A percentile compares a stretch with the other conserved stretches of the same genome.
These are phyloP conservation scores for Dipodomys stephensi DNA, from an alignment of 2,113 vertebrate genomes.

Conservation along the genomic window DNA sequence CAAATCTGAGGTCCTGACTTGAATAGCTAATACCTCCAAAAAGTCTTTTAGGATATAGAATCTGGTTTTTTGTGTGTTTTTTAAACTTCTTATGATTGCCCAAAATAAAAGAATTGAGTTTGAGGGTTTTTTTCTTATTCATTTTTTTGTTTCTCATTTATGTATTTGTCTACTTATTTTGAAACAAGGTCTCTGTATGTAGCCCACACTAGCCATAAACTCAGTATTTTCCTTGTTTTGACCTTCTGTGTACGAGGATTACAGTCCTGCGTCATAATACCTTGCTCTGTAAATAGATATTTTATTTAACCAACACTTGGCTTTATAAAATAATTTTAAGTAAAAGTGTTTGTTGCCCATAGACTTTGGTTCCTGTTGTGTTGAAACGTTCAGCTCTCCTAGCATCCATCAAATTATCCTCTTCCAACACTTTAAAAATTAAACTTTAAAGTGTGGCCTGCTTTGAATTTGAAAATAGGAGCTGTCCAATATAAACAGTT, in stretches of 20 bases:
- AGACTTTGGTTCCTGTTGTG: constrained; percentile 19
- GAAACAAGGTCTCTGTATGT: background rate
- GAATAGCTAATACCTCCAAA: too few relatives aligned
- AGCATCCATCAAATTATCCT: background rate
- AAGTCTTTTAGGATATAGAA: background rate
- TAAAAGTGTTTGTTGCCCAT: constrained; percentile 1
- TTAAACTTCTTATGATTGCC: background rate
- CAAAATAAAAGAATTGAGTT: background rate
- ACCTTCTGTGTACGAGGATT: background rate
- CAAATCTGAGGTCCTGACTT: too few relatives aligned
- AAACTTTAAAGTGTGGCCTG: background rate
- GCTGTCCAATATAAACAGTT: background rate
- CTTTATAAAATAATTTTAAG: background rate
- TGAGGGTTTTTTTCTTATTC: background rate
- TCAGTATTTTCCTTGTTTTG: background rate
- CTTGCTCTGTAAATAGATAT: background rate
- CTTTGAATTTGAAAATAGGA: constrained; percentile 35
- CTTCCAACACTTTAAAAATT: background rate
- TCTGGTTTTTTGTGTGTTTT: constrained; percentile 1
- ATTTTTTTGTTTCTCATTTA: background rate
- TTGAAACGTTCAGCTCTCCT: background rate
- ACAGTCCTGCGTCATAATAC: too few relatives aligned
- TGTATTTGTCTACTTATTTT: background rate
- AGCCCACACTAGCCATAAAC: background rate
- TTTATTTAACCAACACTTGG: constrained; percentile 19